Percentiles rank a stretch among this genome's conserved stretches.
phyloP scores from a whole-genome alignment of 2,113 vertebrate species.

The Tor tambroides region DNA sequence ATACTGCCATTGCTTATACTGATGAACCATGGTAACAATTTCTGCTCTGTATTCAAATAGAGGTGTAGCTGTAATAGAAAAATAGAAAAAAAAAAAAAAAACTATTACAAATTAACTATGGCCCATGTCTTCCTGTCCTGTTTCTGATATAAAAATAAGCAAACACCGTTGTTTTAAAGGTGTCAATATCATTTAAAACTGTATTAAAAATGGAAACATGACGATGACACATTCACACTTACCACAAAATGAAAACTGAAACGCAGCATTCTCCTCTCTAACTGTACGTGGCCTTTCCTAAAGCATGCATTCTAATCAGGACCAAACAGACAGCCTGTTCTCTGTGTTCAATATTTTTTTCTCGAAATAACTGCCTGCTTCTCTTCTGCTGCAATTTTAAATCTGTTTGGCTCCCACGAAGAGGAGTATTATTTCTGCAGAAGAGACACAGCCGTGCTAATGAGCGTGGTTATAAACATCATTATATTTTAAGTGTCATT shows the following conservation, averaged over 20 bases:
- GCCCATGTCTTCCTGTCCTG: background rate
- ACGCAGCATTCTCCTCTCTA: conserved; percentile 26
- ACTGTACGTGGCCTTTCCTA: conserved; percentile 40
- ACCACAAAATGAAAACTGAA: conserved; percentile 14
- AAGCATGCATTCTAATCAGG: conserved; percentile 54
- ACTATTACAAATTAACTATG: background rate
- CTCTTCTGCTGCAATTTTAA: conserved; percentile 78
- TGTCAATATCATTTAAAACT: background rate
- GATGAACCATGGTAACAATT: background rate
- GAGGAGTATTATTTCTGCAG: conserved; percentile 76
- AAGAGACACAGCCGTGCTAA: conserved; percentile 73
- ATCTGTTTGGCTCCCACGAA: conserved; percentile 77
- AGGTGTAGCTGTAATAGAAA: background rate
- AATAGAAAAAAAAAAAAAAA: no score
- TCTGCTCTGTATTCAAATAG: background rate
- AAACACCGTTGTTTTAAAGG: background rate
- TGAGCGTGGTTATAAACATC: conserved; percentile 82
- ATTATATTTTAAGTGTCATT: conserved; percentile 86
- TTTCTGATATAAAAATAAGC: background rate
- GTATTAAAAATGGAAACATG: background rate
- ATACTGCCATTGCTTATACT: background rate
- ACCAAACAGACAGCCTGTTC: conserved; percentile 63
- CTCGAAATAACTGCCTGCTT: conserved; percentile 70
- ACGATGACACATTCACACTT: conserved; percentile 9
- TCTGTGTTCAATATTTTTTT: conserved; percentile 63